phyloP scores from a whole-genome alignment of 2,113 vertebrate genomes.

The Trogon melanurus region DNA sequence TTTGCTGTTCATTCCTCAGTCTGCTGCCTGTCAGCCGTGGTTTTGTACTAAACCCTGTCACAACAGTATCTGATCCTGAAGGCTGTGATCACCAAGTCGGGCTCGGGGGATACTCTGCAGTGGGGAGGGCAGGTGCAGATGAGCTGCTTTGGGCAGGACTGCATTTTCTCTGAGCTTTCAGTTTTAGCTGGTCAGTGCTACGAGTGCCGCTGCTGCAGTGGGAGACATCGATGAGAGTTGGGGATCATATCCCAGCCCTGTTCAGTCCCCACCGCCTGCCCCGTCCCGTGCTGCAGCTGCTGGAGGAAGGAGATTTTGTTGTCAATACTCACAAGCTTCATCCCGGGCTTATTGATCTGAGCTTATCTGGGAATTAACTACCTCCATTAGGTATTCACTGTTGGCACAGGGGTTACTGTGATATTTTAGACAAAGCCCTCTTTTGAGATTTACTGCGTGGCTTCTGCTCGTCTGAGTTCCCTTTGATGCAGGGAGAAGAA shows the following conservation, averaged over 20 bases:
- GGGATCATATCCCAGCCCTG: background rate
- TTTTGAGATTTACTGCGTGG: background rate
- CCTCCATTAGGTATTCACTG: background rate
- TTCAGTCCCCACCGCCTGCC: background rate
- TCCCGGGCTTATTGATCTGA: background rate
- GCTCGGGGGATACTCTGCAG: rapidly evolving
- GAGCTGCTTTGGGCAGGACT: background rate
- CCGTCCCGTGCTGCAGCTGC: background rate
- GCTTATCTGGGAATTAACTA: background rate
- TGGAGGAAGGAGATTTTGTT: background rate
- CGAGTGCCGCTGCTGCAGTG: background rate
- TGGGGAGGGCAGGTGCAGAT: background rate
- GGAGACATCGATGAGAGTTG: background rate
- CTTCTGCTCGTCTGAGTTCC: background rate
- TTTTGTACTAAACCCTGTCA: background rate
- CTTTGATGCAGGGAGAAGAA: background rate
- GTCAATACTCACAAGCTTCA: background rate
- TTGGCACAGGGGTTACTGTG: background rate
- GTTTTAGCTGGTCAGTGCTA: background rate
- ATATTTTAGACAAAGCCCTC: background rate
- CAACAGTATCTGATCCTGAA: background rate
- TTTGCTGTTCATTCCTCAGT: background rate
- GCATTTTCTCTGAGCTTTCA: background rate
- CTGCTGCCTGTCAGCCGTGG: background rate
- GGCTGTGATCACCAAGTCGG: background rate